Conservation (phyloP, 2,113 vertebrate species). For the Empidonax alnorum region DNA sequence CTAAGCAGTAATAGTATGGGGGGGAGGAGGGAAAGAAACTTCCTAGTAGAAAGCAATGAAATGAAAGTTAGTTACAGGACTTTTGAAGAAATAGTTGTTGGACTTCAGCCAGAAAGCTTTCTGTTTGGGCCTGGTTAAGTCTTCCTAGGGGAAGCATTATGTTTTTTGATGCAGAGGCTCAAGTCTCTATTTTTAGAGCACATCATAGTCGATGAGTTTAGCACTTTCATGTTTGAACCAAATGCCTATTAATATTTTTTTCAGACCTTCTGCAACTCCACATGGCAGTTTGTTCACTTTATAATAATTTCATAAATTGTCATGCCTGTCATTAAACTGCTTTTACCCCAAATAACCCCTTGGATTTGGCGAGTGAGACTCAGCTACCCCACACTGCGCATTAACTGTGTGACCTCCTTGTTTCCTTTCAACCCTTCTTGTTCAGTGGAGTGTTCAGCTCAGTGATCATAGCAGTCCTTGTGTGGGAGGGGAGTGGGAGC, state of each 20-base stretch:
- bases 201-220: neutral
- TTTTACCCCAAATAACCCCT: constrained; percentile 22
- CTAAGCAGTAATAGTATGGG: neutral
- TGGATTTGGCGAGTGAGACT: neutral
- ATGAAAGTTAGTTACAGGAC: neutral
- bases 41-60: neutral
- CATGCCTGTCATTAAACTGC: neutral
- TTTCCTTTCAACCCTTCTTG: neutral
- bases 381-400: neutral
- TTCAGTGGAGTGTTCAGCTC: neutral
- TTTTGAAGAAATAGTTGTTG: neutral
- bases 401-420: neutral
- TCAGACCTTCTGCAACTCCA: neutral
- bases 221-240: constrained; percentile 33
- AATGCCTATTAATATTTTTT: neutral
- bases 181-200: constrained; percentile 38
- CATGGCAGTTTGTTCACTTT: constrained; percentile 4
- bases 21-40: neutral
- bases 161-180: neutral
- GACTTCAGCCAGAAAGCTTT: constrained; percentile 1
- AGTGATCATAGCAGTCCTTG: neutral
- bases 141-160: constrained; percentile 35
- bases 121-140: neutral
- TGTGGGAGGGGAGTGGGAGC: neutral
- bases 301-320: neutral